Base-by-base conservation (phyloP, 2,797 vertebrate genomes). In the Sciurus carolinensis region DNA sequence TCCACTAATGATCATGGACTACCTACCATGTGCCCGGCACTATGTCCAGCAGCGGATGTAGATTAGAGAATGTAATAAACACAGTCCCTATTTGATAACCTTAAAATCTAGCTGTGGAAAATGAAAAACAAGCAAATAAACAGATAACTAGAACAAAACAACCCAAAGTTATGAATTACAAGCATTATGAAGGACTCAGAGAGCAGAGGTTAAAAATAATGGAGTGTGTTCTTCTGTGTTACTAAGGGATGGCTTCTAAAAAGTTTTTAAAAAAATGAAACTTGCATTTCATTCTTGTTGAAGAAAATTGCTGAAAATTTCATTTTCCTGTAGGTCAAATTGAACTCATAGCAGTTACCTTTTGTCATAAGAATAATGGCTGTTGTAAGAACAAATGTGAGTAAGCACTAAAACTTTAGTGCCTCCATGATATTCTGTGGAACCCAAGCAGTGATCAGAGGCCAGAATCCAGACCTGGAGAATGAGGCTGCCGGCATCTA, bases 71-170 rank as follows among this genome's bases (percentile, higher is more conserved):
- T 90, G 33, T 89, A 73, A 59, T 22, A 83, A 66, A 67, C 36
- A 50, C 36, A n/a, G 18, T 36, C 3, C 20, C 10, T 52, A 44
- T 71, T 76, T 30, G 59, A 17, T 20, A 22, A 75, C 17, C 67
- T 87, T 77, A 33, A 81, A 84, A 28, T 77, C 76, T 80, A 72
- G 33, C 39, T 36, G 36, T 30, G 59, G 50, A 79, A 18, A 72
- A 24, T 47, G 24, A 93, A 73, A 82, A 83, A 52, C 39, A 79
- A 92, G 36, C n/a, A 80, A n/a, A 9, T 11, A 89, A 91, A 67
- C 13, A 67, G 62, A 57, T 26, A 24, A 52, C 17, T 72, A 66
- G 64, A 81, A 28, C 24, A 90, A 69, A 64, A 22, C 5, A 71
- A 67, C 39, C 22, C 57, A 69, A 66, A 50, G n/a, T 33, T 76